Base-by-base conservation (phyloP, 2,888 invertebrate species). In the Amiota minor region DNA sequence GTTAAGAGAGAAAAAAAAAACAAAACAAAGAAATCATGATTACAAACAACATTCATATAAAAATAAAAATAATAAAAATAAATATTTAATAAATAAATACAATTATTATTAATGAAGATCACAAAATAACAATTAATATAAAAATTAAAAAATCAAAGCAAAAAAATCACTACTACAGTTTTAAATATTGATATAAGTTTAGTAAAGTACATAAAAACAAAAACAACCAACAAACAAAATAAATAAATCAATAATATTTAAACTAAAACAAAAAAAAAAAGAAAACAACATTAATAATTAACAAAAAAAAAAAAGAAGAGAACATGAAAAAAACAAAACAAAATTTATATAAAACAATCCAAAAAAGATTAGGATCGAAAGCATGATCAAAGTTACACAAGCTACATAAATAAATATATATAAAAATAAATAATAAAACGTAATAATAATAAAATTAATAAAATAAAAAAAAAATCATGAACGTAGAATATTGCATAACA, bases 401-500 rank as follows among this genome's bases (percentile, higher is more conserved):
- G 35, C 35, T 35, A 35, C 2, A n/a, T n/a, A 35, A 35, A 23
- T 23, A 6, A 35, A 35, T 35, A 35, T n/a, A 35, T 35, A 35
- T 6, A 35, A 35, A 35, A 6, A 6, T 35, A 35, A 6, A 35
- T 6, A 35, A 35, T 35, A 35, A 1, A 23, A 23, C 3, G 1
- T 3, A 35, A 35, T 35, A 23, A 23, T 35, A 4, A 35, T 35
- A 35, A 35, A 35, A 35, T 35, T 23, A 23, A 23, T 2, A 23
- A 3, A 23, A 23, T 23, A 23, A 35, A 35, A 35, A 35, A 35
- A 35, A 2, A 23, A 23, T 2, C 35, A 6, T 35, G 35, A 6
- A 35, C 35, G 35, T 35, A 35, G 35, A 35, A 35, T 35, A 35
- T 77, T 75, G 81, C 82, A 83, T 82, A 81, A 83, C 82, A 82